These are phyloP conservation scores for cat (Felis catus) DNA, from an alignment of 2,113 vertebrate genomes.

Conservation along the genomic window DNA sequence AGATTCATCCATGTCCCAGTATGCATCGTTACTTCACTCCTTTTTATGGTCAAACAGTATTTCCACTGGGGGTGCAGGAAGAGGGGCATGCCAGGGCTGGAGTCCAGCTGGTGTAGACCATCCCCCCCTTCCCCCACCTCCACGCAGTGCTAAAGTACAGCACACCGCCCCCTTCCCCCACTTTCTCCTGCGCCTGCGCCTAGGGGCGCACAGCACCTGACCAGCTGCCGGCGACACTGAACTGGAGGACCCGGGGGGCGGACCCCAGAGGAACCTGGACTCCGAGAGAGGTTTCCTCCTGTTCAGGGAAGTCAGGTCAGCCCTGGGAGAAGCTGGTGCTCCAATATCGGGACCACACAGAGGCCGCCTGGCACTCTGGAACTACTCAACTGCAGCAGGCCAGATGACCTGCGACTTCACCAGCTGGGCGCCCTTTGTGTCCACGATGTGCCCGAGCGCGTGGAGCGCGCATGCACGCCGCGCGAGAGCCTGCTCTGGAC, in stretches of 20 bases:
- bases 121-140: no score
- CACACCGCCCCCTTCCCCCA: conserved; percentile 67
- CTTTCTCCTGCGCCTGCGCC: conserved; percentile 85
- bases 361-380: conserved; percentile 90
- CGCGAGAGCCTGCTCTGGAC: conserved; percentile 89
- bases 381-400: conserved; percentile 91
- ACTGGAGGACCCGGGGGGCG: conserved; percentile 89
- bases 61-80: not conserved
- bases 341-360: conserved; percentile 89
- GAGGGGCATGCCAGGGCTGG: not conserved
- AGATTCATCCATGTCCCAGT: not conserved
- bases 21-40: not conserved
- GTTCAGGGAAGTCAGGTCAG: conserved; percentile 78
- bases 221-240: conserved; percentile 77
- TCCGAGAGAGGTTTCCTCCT: conserved; percentile 86
- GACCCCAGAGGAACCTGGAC: conserved; percentile 91
- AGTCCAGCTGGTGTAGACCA: not conserved
- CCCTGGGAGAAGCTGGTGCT: conserved; percentile 91
- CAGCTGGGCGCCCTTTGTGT: conserved; percentile 91
- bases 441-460: conserved; percentile 91
- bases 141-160: not conserved
- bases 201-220: not conserved
- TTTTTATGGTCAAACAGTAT: not conserved
- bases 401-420: conserved; percentile 93
- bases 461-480: conserved; percentile 91